A percentile compares a stretch with the other conserved stretches of the same genome.
Evolutionary conservation across 2,888 invertebrate genomes (phyloP).

Genomic region (Agrochola lychnidis): DNA sequence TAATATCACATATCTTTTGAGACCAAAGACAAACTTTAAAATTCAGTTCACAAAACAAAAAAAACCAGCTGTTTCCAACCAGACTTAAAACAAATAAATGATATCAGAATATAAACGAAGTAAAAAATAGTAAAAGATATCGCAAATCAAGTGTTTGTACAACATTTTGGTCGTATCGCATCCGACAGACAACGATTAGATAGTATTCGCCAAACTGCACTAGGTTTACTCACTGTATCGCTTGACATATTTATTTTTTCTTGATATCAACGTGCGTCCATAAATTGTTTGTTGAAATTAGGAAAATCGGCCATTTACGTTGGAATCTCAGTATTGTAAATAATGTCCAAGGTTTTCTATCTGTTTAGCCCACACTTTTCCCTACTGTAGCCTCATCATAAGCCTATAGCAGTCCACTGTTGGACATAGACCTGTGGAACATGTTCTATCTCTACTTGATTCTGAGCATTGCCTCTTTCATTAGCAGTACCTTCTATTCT

Average conservation of each 20-base stretch:
- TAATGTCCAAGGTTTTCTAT: background rate
- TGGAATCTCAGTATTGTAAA: background rate
- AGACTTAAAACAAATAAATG: constrained; percentile 32
- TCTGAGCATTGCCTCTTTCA: background rate
- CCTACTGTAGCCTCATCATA: background rate
- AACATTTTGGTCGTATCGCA: constrained; percentile 57
- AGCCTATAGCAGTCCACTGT: background rate
- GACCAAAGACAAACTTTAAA: background rate
- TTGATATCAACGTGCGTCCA: constrained; percentile 27
- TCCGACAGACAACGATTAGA: constrained; percentile 64
- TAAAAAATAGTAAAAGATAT: constrained; percentile 49
- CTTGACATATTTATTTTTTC: constrained; percentile 57
- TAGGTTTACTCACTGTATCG: constrained; percentile 29
- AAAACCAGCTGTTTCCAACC: constrained; percentile 23
- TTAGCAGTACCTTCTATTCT: background rate
- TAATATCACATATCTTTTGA: background rate
- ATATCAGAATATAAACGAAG: constrained; percentile 37
- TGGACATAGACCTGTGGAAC: background rate
- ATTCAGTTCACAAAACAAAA: background rate
- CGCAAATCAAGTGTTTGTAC: constrained; percentile 53
- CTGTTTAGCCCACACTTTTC: background rate
- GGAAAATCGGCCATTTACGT: background rate
- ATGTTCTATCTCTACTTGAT: background rate
- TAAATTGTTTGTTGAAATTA: constrained; percentile 14
- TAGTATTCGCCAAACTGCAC: constrained; percentile 52